These are phyloP conservation scores for Scomber japonicus DNA, from an alignment of 2,113 vertebrate species.

Conservation along the genomic window DNA sequence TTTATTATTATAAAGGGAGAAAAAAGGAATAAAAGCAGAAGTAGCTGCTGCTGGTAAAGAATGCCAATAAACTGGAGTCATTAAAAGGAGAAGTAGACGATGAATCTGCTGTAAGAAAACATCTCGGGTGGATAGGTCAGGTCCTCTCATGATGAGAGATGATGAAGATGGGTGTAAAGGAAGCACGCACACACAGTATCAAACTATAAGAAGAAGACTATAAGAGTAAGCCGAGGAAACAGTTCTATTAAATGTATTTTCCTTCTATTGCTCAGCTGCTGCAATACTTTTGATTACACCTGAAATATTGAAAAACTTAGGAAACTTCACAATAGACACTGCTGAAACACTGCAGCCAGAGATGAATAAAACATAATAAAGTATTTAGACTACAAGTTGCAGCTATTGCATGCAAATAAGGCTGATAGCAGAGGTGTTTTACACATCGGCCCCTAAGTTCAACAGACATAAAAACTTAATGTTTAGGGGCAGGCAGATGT, in stretches of 20 bases:
- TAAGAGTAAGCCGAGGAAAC: constrained; percentile 36
- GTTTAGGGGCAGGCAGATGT: constrained; percentile 10
- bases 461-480: background rate
- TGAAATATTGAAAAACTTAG: constrained; percentile 6
- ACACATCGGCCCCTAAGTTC: background rate
- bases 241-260: constrained; percentile 28
- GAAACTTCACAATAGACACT: background rate
- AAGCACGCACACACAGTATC: background rate
- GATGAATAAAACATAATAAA: constrained; percentile 1
- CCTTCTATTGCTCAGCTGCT: background rate
- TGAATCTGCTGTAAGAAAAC: background rate
- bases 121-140: constrained; percentile 4
- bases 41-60: background rate
- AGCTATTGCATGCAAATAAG: constrained; percentile 2
- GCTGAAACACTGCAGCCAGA: background rate
- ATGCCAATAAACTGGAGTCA: constrained; percentile 6
- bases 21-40: background rate
- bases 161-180: background rate
- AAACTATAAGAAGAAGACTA: background rate
- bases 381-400: background rate
- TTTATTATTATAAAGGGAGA: background rate
- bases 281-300: background rate
- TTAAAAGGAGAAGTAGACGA: background rate
- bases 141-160: background rate
- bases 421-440: background rate